Percentiles rank a stretch among this genome's conserved stretches.
These are phyloP conservation scores for Cordilura impudica DNA, from an alignment of 2,888 invertebrate genomes.

Conservation along the genomic window DNA sequence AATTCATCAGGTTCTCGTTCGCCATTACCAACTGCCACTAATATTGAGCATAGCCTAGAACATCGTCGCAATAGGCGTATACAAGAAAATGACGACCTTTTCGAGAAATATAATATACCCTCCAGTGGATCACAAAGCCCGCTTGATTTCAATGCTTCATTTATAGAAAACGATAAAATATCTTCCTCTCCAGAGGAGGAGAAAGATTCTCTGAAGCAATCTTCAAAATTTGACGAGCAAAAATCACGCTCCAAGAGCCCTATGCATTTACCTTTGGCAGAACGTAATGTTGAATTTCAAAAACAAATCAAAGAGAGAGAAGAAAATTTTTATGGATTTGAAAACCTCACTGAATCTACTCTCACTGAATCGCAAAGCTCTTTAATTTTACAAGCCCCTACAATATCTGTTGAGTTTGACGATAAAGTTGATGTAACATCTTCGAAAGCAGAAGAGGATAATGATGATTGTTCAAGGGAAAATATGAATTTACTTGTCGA, in stretches of 20 bases:
- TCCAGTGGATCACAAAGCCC: background rate
- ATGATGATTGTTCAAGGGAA: conserved; percentile 47
- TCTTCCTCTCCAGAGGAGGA: background rate
- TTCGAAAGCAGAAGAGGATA: background rate
- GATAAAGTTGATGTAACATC: background rate
- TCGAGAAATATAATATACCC: conserved; percentile 31
- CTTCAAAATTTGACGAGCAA: conserved; percentile 42
- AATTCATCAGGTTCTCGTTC: conserved; percentile 67
- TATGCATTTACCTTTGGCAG: conserved; percentile 65
- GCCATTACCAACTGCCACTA: conserved; percentile 68
- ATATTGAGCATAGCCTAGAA: conserved; percentile 66
- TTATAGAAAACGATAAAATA: background rate
- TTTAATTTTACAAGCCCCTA: background rate
- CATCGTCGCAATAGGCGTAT: conserved; percentile 51
- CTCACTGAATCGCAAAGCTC: background rate
- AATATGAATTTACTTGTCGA: conserved; percentile 55
- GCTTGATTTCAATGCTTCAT: background rate
- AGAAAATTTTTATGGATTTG: conserved; percentile 66
- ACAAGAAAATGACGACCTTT: conserved; percentile 57
- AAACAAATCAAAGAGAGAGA: conserved; percentile 66
- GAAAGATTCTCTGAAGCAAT: conserved; percentile 20
- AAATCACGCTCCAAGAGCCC: conserved; percentile 53
- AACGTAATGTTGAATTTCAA: conserved; percentile 68
- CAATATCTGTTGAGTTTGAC: conserved; percentile 3
- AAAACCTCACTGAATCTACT: conserved; percentile 2